Evolutionary conservation across 2,888 invertebrate genomes (phyloP), one percentile per base, ranked within the genome.

Genomic region (Thyatira batis): DNA sequence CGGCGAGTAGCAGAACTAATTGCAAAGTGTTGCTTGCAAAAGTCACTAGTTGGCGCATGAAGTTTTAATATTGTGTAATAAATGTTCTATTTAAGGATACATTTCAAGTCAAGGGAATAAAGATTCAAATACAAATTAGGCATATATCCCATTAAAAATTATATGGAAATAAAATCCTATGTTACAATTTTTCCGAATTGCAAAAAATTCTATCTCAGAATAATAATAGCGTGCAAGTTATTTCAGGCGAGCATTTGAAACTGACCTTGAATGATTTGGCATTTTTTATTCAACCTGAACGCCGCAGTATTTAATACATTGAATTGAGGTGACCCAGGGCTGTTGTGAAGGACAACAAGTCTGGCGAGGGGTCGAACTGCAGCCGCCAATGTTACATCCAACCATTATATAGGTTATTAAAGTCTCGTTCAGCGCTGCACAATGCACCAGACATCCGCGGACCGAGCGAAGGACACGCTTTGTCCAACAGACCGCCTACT

Each of bases 1-100:
- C 66, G 82, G 69, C 75, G 86, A 89, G 86, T 89, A 87, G 92
- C 75, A 51, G 77, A 84, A 90, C 83, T 69, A 17, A 39, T 39
- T 17, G 68, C 44, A 51, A 45, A 52, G 17, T 33, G 27, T 49
- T 85, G 77, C 65, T 52, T 57, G 67, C 62, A 60, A 49, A 23
- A 39, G 54, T 59, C 84, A 62, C 76, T 69, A 87, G 88, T 54
- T 82, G 80, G 83, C 87, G 82, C 70, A 71, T 52, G 48, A 30
- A 39, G 55, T 44, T 50, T n/a, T 17, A 23, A 21, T 48, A 20
- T 20, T 39, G 20, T 20, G n/a, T 23, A 52, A 43, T 4, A 33
- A n/a, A 33, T n/a, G n/a, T n/a, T n/a, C n/a, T n/a, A n/a, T n/a
- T n/a, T n/a, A n/a, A n/a, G n/a, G n/a, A n/a, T n/a, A n/a, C n/a